A percentile compares a stretch with the other conserved stretches of the same genome.
These are phyloP conservation scores for Zaprionus kolodkinae DNA, from an alignment of 1,140 invertebrate genomes.

Conservation along the genomic window DNA sequence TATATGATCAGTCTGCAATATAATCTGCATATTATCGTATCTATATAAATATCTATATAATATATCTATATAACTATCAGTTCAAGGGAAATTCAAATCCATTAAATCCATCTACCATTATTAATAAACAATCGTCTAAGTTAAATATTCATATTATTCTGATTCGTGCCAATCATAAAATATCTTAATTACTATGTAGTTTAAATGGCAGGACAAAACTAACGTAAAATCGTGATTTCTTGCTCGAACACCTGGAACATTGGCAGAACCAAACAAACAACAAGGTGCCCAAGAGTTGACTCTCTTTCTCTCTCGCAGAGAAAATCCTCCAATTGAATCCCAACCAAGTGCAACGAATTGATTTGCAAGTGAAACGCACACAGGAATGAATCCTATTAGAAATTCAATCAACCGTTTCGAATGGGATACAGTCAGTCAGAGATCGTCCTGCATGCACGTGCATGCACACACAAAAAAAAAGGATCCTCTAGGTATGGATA, in stretches of 20 bases:
- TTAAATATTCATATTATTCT: neutral
- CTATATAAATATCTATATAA: no score
- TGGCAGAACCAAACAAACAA: slow-evolving; percentile 71
- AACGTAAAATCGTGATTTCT: slow-evolving; percentile 69
- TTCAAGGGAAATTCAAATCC: neutral
- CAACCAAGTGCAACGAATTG: slow-evolving; percentile 71
- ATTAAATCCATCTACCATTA: neutral
- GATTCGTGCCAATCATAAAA: slow-evolving; percentile 32
- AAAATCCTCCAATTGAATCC: slow-evolving; percentile 70
- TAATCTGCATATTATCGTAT: no score
- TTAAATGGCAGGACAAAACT: slow-evolving; percentile 40
- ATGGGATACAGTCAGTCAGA: slow-evolving; percentile 51
- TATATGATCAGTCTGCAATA: no score
- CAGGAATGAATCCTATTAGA: slow-evolving; percentile 64
- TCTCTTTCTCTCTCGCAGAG: slow-evolving; percentile 13
- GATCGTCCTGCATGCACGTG: slow-evolving; percentile 3
- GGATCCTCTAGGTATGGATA: slow-evolving; percentile 4
- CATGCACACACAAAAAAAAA: neutral
- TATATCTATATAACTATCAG: no score
- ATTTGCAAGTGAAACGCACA: slow-evolving; percentile 49
- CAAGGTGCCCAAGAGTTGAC: slow-evolving; percentile 7
- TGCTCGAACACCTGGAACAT: slow-evolving; percentile 75
- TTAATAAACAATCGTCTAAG: neutral
- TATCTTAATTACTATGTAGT: slow-evolving; percentile 30
- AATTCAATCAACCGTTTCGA: slow-evolving; percentile 73